These are phyloP conservation scores for Tipula unca DNA, from an alignment of 2,888 invertebrate species.

Conservation along the genomic window DNA sequence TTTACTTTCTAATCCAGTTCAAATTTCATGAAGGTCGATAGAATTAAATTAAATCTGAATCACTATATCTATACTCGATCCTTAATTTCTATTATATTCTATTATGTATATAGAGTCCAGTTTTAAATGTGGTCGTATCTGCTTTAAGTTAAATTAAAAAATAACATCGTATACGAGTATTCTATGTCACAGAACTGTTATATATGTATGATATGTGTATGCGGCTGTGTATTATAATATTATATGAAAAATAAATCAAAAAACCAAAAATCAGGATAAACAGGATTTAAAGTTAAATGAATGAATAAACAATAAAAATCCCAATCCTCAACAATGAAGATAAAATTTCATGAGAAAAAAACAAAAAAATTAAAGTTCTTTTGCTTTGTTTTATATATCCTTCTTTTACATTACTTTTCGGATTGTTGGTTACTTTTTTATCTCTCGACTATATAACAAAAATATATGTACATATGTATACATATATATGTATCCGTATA, in stretches of 20 bases:
- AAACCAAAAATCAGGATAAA: not conserved
- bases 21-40: too few relatives aligned
- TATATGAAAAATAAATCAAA: not conserved
- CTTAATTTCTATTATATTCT: not conserved
- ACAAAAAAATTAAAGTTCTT: not conserved
- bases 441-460: not conserved
- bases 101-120: not conserved
- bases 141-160: not conserved
- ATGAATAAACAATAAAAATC: constrained; percentile 14
- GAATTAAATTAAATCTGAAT: not conserved
- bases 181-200: not conserved
- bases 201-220: not conserved
- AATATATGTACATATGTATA: not conserved
- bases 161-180: not conserved
- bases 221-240: not conserved
- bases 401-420: not conserved
- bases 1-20: too few relatives aligned
- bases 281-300: constrained; percentile 14
- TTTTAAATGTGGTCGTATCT: not conserved
- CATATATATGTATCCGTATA: not conserved
- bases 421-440: not conserved
- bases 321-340: not conserved
- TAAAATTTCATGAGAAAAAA: not conserved
- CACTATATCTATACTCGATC: not conserved
- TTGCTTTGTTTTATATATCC: not conserved